Base-by-base conservation (phyloP, 1,140 invertebrate genomes). In the Asobara japonica region DNA sequence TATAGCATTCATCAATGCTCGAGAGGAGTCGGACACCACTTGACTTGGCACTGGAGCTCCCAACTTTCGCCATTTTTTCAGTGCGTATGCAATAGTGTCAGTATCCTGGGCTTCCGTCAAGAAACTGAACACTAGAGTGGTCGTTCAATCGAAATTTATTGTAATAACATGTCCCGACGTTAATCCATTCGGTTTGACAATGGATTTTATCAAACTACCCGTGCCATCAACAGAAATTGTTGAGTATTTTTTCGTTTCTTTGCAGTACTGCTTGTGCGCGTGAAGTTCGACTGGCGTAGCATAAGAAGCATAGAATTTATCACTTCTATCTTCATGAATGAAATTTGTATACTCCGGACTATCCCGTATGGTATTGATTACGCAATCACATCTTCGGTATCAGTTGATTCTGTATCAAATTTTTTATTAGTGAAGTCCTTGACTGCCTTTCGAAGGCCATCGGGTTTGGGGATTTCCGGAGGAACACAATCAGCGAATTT, bases 91-190 rank as follows among this genome's bases (percentile, higher is more conserved):
- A 13, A 73, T n/a, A 30, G 33, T 27, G 38, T 62, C 13, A 4
- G 69, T 56, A 31, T 70, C 48, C 5, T 75, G 65, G 4, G 30
- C 18, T 66, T 75, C 66, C 8, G 70, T 61, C 6, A 75, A n/a
- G 31, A 75, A 36, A 38, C 69, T 56, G 18, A 45, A 16, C 8
- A 72, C 70, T 13, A 41, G 30, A 11, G 22, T 7, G 10, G 48
- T 61, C 29, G 16, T 70, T n/a, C 31, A n/a, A 33, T 73, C 16
- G 20, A 65, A 73, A 27, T 73, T 69, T 0, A 73, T 65, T 0
- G 69, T 61, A 25, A 73, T 65, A 0, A 38, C 38, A 29, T 73
- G 72, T 3, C 72, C 72, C 2, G 67, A 56, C 29, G 33, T 65
- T 0, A 6, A 16, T n/a, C 60, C 65, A 27, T 60, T 25, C 0